A percentile compares a stretch with the other conserved stretches of the same genome.
phyloP scores from a whole-genome alignment of 2,113 vertebrate species.

The Aplodontia rufa region DNA sequence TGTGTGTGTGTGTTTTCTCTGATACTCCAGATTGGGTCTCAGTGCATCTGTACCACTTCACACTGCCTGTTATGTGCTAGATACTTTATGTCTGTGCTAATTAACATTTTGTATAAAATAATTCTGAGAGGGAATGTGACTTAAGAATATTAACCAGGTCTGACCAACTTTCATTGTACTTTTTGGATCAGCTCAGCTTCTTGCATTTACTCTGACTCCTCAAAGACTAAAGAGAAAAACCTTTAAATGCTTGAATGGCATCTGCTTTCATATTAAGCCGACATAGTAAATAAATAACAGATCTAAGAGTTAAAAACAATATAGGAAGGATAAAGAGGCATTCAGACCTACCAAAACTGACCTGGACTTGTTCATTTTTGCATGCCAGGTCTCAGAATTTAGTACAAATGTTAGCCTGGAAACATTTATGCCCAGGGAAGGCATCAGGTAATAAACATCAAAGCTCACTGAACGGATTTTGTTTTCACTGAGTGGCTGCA shows the following conservation, averaged over 20 bases:
- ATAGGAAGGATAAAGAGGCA: not conserved
- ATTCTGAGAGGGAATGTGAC: not conserved
- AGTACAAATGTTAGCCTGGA: not conserved
- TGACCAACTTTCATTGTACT: not conserved
- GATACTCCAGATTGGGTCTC: not conserved
- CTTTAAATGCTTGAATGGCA: not conserved
- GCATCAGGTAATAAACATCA: not conserved
- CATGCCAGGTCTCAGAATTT: not conserved
- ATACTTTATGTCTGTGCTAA: not conserved
- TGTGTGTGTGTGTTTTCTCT: not conserved
- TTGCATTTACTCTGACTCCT: constrained; percentile 25
- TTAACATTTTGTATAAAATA: constrained; percentile 41
- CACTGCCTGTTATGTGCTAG: not conserved
- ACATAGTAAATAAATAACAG: not conserved
- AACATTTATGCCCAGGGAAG: not conserved
- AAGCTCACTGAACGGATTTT: not conserved
- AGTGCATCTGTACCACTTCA: not conserved
- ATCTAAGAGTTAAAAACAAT: not conserved
- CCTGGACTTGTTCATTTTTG: not conserved
- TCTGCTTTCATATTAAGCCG: constrained; percentile 1
- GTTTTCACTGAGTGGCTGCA: not conserved
- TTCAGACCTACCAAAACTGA: not conserved
- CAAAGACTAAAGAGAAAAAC: constrained; percentile 37
- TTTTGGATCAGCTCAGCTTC: not conserved
- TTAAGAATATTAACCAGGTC: not conserved